A percentile compares a stretch with the other conserved stretches of the same genome.
Evolutionary conservation across 2,888 invertebrate genomes (phyloP).

Genomic region (Balanococcus diminutus): DNA sequence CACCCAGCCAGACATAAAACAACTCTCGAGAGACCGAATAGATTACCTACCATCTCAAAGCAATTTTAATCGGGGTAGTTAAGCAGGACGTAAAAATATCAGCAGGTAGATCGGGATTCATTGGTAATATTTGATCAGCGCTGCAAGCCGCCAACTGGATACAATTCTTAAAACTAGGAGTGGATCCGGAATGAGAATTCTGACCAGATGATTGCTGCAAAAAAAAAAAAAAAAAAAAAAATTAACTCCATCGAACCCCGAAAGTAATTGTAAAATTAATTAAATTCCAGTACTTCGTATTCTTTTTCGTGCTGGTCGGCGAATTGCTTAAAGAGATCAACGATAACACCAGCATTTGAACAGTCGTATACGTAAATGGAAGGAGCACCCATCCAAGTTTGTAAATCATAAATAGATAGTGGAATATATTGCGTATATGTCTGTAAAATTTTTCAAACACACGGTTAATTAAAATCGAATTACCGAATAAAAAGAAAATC

Average conservation of each 20-base stretch:
- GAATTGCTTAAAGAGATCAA: slow-evolving; percentile 87
- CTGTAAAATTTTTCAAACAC: slow-evolving; percentile 63
- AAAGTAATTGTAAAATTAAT: background rate
- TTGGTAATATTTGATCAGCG: slow-evolving; percentile 90
- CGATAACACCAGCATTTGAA: slow-evolving; percentile 95
- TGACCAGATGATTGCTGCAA: slow-evolving; percentile 60
- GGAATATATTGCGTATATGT: slow-evolving; percentile 99
- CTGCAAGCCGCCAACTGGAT: slow-evolving; percentile 97
- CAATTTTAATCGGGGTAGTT: slow-evolving; percentile 97
- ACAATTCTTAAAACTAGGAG: slow-evolving; percentile 81
- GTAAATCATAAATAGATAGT: slow-evolving; percentile 95
- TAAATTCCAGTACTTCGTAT: slow-evolving; percentile 65
- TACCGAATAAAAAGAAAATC: background rate
- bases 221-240: background rate
- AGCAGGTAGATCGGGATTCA: slow-evolving; percentile 96
- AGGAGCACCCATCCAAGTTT: slow-evolving; percentile 99
- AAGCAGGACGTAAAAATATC: slow-evolving; percentile 97
- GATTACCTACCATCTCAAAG: slow-evolving; percentile 89
- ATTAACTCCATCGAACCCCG: no score
- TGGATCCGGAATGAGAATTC: slow-evolving; percentile 60
- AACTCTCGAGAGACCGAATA: no score
- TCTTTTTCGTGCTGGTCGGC: slow-evolving; percentile 90
- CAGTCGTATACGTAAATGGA: slow-evolving; percentile 99
- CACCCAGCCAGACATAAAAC: no score
- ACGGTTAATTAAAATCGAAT: background rate